Evolutionary conservation across 2,888 invertebrate genomes (phyloP).

Genomic region (Apamea monoglypha): DNA sequence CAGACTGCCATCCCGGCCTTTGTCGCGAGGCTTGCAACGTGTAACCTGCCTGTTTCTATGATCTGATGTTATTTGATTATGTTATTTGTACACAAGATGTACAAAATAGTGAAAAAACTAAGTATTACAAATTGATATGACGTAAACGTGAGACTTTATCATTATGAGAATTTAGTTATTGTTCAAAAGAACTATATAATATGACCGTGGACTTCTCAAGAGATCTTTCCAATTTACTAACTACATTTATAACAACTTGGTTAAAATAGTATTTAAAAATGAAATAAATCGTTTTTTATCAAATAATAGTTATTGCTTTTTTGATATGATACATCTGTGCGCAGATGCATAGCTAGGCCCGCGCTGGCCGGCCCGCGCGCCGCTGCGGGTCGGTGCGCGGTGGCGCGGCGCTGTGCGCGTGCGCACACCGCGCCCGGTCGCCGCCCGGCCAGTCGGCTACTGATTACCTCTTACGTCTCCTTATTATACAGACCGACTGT

Average conservation of each 20-base stretch:
- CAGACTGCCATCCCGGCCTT: conserved; percentile 33
- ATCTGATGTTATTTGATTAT: conserved; percentile 66
- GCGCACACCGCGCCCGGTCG: conserved; percentile 3
- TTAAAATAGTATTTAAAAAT: conserved; percentile 89
- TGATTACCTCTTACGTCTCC: conserved; percentile 66
- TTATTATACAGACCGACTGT: conserved; percentile 75
- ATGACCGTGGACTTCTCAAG: conserved; percentile 88
- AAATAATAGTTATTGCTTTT: conserved; percentile 90
- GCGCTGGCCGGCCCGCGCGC: conserved; percentile 25
- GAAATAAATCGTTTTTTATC: conserved; percentile 85
- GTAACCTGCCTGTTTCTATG: conserved; percentile 64
- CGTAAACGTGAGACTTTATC: conserved; percentile 82
- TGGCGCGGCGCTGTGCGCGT: conserved; percentile 29
- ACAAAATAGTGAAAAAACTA: conserved; percentile 78
- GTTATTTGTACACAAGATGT: conserved; percentile 71
- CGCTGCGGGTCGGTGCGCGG: conserved; percentile 11
- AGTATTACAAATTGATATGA: conserved; percentile 86
- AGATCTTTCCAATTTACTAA: conserved; percentile 88
- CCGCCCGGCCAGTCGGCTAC: conserved; percentile 50
- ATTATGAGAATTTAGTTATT: conserved; percentile 79
- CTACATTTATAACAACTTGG: conserved; percentile 89
- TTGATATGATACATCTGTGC: conserved; percentile 88
- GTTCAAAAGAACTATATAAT: conserved; percentile 90
- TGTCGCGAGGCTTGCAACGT: conserved; percentile 32
- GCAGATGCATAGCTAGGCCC: conserved; percentile 70